Evolutionary conservation across 2,888 invertebrate genomes (phyloP).

Genomic region (Lasioglossum villosulum): DNA sequence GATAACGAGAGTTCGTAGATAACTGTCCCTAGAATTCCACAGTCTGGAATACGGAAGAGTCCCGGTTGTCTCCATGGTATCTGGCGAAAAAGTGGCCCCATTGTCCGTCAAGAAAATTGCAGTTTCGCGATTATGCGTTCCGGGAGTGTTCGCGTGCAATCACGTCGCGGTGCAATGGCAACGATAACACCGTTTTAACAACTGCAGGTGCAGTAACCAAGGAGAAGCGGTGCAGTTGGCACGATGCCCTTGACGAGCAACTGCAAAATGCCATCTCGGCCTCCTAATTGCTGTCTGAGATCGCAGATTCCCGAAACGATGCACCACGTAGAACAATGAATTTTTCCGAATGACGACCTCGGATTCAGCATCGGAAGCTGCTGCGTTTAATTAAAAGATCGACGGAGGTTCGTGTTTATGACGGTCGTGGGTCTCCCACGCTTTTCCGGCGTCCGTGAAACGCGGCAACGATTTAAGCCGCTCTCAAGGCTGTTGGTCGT

Average conservation of each 20-base stretch:
- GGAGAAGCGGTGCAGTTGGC: slow-evolving; percentile 48
- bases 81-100: neutral
- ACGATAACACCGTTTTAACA: slow-evolving; percentile 33
- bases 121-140: slow-evolving; percentile 10
- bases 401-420: neutral
- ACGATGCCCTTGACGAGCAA: slow-evolving; percentile 48
- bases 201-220: slow-evolving; percentile 42
- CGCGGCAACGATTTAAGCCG: neutral
- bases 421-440: neutral
- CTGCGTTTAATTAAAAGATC: neutral
- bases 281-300: slow-evolving; percentile 35
- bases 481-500: neutral
- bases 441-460: neutral
- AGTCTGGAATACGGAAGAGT: neutral
- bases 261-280: slow-evolving; percentile 21
- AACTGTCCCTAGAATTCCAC: neutral
- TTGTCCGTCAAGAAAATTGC: slow-evolving; percentile 16
- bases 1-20: neutral
- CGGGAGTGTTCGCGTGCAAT: slow-evolving; percentile 23
- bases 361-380: neutral
- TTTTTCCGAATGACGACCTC: neutral
- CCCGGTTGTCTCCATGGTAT: neutral
- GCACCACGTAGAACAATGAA: neutral
- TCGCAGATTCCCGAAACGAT: neutral
- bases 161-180: slow-evolving; percentile 24